A percentile compares a stretch with the other conserved stretches of the same genome.
phyloP scores from a whole-genome alignment of 2,113 vertebrate species.

The Leiothrix lutea region DNA sequence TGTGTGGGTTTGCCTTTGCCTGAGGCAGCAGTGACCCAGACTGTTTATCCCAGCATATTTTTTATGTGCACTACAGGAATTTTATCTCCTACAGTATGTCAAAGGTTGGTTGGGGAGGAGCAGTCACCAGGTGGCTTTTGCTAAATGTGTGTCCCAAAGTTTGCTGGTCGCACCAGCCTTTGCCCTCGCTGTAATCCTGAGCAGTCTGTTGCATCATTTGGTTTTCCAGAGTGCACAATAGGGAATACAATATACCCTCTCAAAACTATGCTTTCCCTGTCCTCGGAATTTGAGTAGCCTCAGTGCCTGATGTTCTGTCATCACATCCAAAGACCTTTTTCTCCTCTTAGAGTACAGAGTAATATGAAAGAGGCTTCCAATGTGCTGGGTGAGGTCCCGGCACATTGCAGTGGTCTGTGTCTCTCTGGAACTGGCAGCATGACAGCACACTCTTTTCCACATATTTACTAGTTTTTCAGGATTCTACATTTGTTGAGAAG shows the following conservation, averaged over 20 bases:
- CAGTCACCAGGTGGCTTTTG: not conserved
- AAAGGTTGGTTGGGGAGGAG: not conserved
- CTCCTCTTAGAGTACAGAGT: fast-evolving
- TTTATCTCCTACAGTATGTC: not conserved
- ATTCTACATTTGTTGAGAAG: not conserved
- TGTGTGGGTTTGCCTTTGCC: not conserved
- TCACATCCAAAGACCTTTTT: not conserved
- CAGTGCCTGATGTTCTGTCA: not conserved
- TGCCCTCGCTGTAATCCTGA: not conserved
- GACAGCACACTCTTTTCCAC: not conserved
- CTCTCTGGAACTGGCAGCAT: not conserved
- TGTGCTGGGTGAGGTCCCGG: not conserved
- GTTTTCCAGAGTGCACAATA: not conserved
- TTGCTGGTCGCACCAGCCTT: not conserved
- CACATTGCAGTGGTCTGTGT: not conserved
- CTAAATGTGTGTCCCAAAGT: not conserved
- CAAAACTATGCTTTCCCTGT: not conserved
- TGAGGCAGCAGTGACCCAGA: not conserved
- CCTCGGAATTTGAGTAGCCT: not conserved
- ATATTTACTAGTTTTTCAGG: not conserved
- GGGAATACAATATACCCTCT: not conserved
- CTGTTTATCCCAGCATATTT: not conserved
- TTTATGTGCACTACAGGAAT: not conserved
- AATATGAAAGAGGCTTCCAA: not conserved
- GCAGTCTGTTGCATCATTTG: not conserved